These are phyloP conservation scores for Polyergus mexicanus DNA, from an alignment of 1,140 invertebrate species.

Conservation along the genomic window DNA sequence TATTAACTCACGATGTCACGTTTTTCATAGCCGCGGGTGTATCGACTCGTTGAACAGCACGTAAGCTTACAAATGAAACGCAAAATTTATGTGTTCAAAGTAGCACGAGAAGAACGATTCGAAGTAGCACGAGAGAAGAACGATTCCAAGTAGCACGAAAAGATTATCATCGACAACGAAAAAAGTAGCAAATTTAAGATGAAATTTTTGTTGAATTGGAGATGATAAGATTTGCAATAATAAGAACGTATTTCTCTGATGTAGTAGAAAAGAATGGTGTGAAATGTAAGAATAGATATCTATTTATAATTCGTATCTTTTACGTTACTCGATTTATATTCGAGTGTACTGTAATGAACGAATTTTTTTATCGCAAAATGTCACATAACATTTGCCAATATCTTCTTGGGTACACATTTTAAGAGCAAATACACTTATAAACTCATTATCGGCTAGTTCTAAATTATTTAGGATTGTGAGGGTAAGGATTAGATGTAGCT, in stretches of 20 bases:
- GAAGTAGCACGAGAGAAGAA: background rate
- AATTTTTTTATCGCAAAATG: background rate
- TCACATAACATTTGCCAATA: background rate
- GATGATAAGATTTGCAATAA: background rate
- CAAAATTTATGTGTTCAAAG: slow-evolving; percentile 33
- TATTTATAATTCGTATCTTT: background rate
- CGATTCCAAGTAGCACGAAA: background rate
- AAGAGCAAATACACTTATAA: background rate
- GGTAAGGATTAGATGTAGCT: slow-evolving; percentile 44
- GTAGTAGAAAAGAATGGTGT: background rate
- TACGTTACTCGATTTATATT: background rate
- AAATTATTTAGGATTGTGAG: background rate
- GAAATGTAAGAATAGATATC: background rate
- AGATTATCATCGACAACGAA: background rate
- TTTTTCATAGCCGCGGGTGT: slow-evolving; percentile 27
- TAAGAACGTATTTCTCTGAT: background rate
- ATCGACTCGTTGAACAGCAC: background rate
- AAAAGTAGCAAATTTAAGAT: background rate
- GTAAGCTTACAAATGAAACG: slow-evolving; percentile 31
- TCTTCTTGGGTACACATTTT: background rate
- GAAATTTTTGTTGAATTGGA: slow-evolving; percentile 1
- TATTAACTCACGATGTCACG: background rate
- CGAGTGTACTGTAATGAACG: background rate
- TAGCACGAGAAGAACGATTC: background rate
- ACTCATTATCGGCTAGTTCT: background rate